Evolutionary conservation across 2,113 vertebrate species (phyloP).

Genomic region (Procavia capensis): DNA sequence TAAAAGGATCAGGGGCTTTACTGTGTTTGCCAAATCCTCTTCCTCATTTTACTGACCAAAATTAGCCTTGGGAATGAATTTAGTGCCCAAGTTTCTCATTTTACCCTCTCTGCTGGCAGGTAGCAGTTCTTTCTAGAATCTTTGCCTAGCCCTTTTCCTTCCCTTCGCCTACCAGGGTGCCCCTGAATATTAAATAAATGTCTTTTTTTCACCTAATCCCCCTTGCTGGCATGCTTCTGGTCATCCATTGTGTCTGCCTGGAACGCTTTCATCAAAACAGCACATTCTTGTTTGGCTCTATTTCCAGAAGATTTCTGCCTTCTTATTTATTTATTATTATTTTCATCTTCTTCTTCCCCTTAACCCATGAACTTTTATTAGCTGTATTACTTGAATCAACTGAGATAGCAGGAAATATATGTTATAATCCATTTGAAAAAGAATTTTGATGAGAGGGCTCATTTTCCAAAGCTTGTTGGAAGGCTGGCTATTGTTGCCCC

Average conservation of each 20-base stretch:
- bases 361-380: slow-evolving; percentile 75
- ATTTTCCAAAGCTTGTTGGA: slow-evolving; percentile 29
- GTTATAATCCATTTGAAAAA: slow-evolving; percentile 68
- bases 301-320: slow-evolving; percentile 68
- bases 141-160: not conserved
- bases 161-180: not conserved
- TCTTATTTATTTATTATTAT: not conserved
- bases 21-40: not conserved
- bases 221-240: slow-evolving; percentile 60
- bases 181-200: slow-evolving; percentile 54
- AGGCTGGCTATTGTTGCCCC: not conserved
- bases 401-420: slow-evolving; percentile 65
- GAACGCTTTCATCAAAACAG: slow-evolving; percentile 67
- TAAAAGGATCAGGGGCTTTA: not conserved
- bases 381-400: slow-evolving; percentile 68
- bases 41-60: slow-evolving; percentile 8
- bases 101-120: not conserved
- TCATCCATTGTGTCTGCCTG: slow-evolving; percentile 68
- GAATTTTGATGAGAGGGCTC: slow-evolving; percentile 67
- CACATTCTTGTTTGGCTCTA: slow-evolving; percentile 63
- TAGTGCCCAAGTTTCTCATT: not conserved
- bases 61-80: not conserved
- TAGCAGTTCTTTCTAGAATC: not conserved
- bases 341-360: slow-evolving; percentile 40
- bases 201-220: slow-evolving; percentile 55